A percentile compares a stretch with the other conserved stretches of the same genome.
phyloP scores from a whole-genome alignment of 2,113 vertebrate genomes.

The Otolemur garnettii region DNA sequence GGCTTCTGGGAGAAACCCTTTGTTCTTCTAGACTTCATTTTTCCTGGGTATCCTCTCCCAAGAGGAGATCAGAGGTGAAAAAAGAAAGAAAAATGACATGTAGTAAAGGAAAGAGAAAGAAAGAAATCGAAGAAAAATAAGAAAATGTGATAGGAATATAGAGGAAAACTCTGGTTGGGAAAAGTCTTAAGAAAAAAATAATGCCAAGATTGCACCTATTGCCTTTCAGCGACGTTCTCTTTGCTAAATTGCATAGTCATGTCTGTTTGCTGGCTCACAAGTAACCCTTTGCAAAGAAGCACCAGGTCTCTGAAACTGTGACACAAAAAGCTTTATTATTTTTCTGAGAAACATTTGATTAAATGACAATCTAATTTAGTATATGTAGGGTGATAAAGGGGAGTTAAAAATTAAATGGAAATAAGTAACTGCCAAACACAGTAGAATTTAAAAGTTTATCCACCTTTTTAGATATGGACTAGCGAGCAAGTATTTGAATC shows the following conservation, averaged over 20 bases:
- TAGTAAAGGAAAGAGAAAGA: not conserved
- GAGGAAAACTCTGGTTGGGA: not conserved
- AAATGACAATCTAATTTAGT: not conserved
- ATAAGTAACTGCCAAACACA: not conserved
- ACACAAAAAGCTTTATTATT: not conserved
- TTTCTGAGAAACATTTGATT: slow-evolving; percentile 16
- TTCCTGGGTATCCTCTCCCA: too few relatives aligned
- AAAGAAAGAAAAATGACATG: not conserved
- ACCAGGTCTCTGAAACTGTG: not conserved
- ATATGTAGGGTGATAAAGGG: not conserved
- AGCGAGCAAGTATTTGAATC: not conserved
- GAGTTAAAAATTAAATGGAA: not conserved
- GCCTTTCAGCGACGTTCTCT: not conserved
- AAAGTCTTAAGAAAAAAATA: not conserved
- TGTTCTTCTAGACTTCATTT: too few relatives aligned
- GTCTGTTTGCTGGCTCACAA: not conserved
- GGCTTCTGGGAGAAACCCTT: too few relatives aligned
- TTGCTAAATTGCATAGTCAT: not conserved
- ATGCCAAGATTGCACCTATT: not conserved
- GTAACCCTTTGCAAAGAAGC: not conserved
- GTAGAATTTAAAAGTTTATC: not conserved
- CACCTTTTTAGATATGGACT: not conserved
- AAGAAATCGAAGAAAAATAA: not conserved
- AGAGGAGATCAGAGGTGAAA: not conserved
- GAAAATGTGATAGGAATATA: not conserved